Evolutionary conservation across 2,797 vertebrate genomes (phyloP).

Genomic region (Odontamblyopus lacepedii): DNA sequence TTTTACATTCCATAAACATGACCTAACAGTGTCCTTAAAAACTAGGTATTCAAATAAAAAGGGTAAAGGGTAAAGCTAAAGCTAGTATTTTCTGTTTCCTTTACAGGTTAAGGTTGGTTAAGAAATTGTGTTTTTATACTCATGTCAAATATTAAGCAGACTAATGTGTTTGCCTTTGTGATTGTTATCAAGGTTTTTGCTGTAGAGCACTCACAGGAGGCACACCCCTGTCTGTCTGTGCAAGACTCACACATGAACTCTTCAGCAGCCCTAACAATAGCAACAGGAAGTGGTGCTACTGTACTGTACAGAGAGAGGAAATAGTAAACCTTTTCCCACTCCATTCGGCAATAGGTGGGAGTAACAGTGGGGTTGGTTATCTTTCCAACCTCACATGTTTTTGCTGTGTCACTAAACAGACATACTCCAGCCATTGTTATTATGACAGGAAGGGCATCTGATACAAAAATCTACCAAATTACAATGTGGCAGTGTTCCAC

Average conservation of each 20-base stretch:
- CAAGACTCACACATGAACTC: constrained; percentile 27
- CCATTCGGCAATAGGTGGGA: constrained; percentile 13
- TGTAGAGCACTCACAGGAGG: constrained; percentile 35
- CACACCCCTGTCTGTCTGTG: constrained; percentile 61
- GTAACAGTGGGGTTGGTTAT: background rate
- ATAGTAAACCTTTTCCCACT: constrained; percentile 56
- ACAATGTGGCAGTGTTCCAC: background rate
- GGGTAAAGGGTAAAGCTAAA: no score
- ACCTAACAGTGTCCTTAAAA: no score
- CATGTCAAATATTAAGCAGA: constrained; percentile 24
- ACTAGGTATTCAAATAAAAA: no score
- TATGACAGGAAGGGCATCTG: background rate
- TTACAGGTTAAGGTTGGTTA: no score
- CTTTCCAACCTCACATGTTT: background rate
- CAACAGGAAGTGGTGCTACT: constrained; percentile 72
- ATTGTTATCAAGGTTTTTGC: constrained; percentile 55
- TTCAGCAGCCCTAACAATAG: constrained; percentile 55
- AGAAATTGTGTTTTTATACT: background rate
- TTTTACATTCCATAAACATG: no score
- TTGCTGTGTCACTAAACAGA: background rate
- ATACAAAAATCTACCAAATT: background rate
- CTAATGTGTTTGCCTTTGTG: constrained; percentile 28
- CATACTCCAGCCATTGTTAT: background rate
- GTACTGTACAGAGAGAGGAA: constrained; percentile 67
- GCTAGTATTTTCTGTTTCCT: no score